phyloP scores from a whole-genome alignment of 2,888 invertebrate species.

The Oscheius sp. region DNA sequence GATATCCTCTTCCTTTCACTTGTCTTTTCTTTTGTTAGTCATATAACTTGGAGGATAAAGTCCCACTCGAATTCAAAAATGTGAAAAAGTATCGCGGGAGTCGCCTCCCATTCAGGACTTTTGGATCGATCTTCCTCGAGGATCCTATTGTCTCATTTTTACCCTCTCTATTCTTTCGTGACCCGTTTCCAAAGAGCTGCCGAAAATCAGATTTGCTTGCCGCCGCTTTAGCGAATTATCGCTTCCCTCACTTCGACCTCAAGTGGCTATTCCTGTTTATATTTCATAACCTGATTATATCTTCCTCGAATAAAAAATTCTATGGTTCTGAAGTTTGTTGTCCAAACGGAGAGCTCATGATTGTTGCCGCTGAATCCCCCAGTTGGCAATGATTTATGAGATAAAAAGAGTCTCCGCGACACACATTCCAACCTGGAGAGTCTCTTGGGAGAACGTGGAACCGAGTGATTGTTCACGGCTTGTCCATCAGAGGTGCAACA shows the following conservation, averaged over 20 bases:
- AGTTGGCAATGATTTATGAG: slow-evolving; percentile 31
- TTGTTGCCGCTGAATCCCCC: slow-evolving; percentile 27
- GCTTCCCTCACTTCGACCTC: background rate
- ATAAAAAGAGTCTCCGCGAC: slow-evolving; percentile 9
- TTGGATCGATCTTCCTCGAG: slow-evolving; percentile 15
- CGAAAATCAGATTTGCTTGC: slow-evolving; percentile 31
- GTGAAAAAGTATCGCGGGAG: slow-evolving; percentile 15
- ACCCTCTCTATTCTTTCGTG: slow-evolving; percentile 30
- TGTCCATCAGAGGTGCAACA: slow-evolving; percentile 28
- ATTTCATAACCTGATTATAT: background rate
- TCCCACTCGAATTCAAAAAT: too few species aligned
- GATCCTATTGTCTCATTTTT: slow-evolving; percentile 35
- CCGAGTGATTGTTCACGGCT: slow-evolving; percentile 14
- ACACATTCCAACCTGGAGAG: background rate
- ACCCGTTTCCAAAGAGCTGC: slow-evolving; percentile 31
- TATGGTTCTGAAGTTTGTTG: background rate
- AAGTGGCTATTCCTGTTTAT: slow-evolving; percentile 19
- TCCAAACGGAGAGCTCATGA: slow-evolving; percentile 25
- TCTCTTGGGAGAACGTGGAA: background rate
- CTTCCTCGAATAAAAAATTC: background rate
- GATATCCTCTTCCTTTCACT: background rate
- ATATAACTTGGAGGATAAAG: too few species aligned
- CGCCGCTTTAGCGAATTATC: slow-evolving; percentile 19
- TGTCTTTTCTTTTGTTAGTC: background rate
- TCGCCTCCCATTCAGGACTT: slow-evolving; percentile 1